Percentiles rank a stretch among this genome's conserved stretches.
Evolutionary conservation across 1,140 invertebrate species (phyloP).

Genomic region (Temnothorax curvispinosus): DNA sequence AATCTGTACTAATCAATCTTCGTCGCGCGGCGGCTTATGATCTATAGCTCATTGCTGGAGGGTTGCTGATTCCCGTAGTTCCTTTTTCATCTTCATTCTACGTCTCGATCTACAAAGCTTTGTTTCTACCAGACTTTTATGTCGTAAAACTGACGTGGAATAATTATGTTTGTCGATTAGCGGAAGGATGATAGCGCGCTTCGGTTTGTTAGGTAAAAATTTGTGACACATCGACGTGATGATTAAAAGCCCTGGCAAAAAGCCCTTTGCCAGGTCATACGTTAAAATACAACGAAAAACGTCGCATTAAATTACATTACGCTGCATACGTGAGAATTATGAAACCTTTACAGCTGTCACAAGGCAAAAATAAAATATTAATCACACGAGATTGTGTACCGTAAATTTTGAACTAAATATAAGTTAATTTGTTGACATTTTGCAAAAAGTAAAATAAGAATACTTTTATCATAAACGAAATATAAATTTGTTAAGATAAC

Average conservation of each 20-base stretch:
- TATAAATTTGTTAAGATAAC: neutral
- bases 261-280: neutral
- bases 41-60: conserved; percentile 34
- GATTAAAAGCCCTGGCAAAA: conserved; percentile 17
- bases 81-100: neutral
- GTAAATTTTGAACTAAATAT: conserved; percentile 14
- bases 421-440: neutral
- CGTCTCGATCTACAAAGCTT: conserved; percentile 15
- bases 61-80: conserved; percentile 16
- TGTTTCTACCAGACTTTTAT: conserved; percentile 23
- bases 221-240: neutral
- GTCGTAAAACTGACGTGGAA: conserved; percentile 39
- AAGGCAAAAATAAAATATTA: conserved; percentile 24
- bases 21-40: conserved; percentile 36
- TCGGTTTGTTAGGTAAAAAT: conserved; percentile 32
- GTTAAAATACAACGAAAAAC: neutral
- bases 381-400: conserved; percentile 1
- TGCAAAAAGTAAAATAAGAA: neutral
- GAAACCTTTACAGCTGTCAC: neutral
- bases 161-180: conserved; percentile 55
- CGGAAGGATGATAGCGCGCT: neutral
- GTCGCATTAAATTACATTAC: neutral
- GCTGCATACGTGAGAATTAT: neutral
- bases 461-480: neutral
- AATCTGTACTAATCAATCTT: conserved; percentile 58